Evolutionary conservation across 2,888 invertebrate species (phyloP), one percentile per base, ranked within the genome.

Genomic region (Tachina grossa): DNA sequence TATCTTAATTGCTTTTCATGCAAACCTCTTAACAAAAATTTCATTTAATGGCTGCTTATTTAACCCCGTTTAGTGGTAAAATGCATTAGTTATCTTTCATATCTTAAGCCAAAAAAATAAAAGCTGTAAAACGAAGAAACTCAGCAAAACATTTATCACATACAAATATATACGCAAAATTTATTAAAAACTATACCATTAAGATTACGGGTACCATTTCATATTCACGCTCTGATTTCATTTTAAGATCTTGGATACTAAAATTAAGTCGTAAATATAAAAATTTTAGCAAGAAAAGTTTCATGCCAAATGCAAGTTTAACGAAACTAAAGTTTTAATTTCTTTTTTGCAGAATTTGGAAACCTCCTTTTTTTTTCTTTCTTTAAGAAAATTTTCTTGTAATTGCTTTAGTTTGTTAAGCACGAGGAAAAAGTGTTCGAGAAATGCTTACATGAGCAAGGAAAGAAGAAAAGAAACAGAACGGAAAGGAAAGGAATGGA

Each of bases 151-250:
- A 51, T 43, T 31, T 14, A 31, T 16, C 74, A 53, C 11, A 66
- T 16, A 41, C 51, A 31, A 14, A 68, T 68, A 47, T 31, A 19
- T 39, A 51, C 43, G 43, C 69, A 81, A 59, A 77, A 84, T 69
- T 76, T 83, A 83, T 83, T 79, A 76, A 76, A 63, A 83, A 75
- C 65, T 82, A 75, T 59, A 69, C 78, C 81, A 82, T 82, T 85
- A 85, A 78, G 45, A 71, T 59, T 65, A 63, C 71, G 71, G 76
- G 31, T 71, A 65, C 31, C 75, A 75, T 75, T 83, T 83, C 51
- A 85, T 76, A 83, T 83, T 85, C 53, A 83, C 79, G 85, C 85
- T 83, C 85, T 79, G 79, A 79, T 85, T 85, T 85, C 79, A 85
- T 85, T 79, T 83, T 75, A 66, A 85, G 85, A 76, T 85, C 75